Base-by-base conservation (phyloP, 2,888 invertebrate species). In the Perdita meconis region DNA sequence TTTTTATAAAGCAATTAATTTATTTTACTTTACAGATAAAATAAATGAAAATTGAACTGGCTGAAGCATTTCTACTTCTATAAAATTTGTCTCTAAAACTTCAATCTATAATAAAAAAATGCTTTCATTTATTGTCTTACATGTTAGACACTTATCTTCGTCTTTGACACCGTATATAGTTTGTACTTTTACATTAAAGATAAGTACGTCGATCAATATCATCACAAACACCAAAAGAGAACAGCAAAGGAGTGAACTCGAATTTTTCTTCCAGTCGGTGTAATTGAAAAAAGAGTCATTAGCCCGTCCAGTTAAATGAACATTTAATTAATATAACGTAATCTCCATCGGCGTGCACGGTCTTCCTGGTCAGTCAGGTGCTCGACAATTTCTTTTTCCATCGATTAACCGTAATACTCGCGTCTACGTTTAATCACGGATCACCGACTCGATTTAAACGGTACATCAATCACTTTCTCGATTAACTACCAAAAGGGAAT, bases 301-400 rank as follows among this genome's bases (percentile, higher is more conserved):
- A 16, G 0, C 12, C 12, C 10, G 34, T 55, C 24, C 12, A 24
- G 16, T 3, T 19, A 59, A 59, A 42, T 24, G 42, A 53, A 19
- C 4, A 16, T 66, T 72, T 72, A 72, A 72, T 72, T 67, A 72
- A 60, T 72, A 72, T 72, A 72, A 60, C 47, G 66, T 44, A 71
- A 71, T 71, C 47, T 64, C 56, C 50, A 57, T 50, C 13, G n/a
- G 36, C 36, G 16, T 3, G 53, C 44, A 12, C 22, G 16, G 36
- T 12, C 71, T 71, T 64, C 64, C 74, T 55, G 64, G 38, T 55
- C 22, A 36, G 47, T 59, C 57, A 24, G 3, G n/a, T 30, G 19
- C 5, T 24, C 53, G 47, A 44, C 47, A 50, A 57, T 53, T 36
- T 36, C 50, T 56, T 63, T 69, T 63, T 42, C 69, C 30, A 30